Evolutionary conservation across 2,888 invertebrate genomes (phyloP), one percentile per base, ranked within the genome.

Genomic region (Pterostichus niger): DNA sequence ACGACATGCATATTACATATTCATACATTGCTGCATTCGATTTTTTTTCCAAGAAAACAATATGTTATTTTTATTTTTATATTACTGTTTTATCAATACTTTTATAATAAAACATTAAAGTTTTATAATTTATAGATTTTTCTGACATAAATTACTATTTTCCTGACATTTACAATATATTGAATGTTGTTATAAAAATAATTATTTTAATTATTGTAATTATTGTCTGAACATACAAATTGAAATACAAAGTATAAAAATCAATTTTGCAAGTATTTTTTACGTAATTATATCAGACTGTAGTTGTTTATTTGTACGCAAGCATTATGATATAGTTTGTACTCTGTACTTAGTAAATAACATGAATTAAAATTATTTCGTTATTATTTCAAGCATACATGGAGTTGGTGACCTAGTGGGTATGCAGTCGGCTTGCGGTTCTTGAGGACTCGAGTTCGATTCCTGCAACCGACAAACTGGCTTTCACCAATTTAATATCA

Each of bases 51-150:
- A 31, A 33, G 76, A 76, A 76, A 76, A 76, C 76, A 56, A 76
- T 76, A 17, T 33, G 17, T 52, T 76, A 76, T 76, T 56, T 35
- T 76, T 76, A 76, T 76, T 76, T 76, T 76, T 76, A 76, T 76
- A 76, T 56, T 15, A 40, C 56, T 76, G n/a, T 56, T 54, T 76
- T 76, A 76, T 76, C 76, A 76, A 76, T 76, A 76, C 54, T 40
- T 35, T 76, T 33, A 52, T 76, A 76, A 76, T 76, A 52, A 33
- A 56, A 76, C 76, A 76, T 76, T 35, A 15, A 35, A 71, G 68
- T 71, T 76, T 76, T 33, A 56, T 54, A 56, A 54, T 76, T 56
- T 49, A 76, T 76, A 33, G 54, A 52, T 54, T 46, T 24, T 54
- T 13, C 33, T 17, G 54, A 56, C 56, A 54, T 54, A 76, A 76